These are phyloP conservation scores for Aix galericulata DNA, from an alignment of 2,113 vertebrate genomes.

Conservation along the genomic window DNA sequence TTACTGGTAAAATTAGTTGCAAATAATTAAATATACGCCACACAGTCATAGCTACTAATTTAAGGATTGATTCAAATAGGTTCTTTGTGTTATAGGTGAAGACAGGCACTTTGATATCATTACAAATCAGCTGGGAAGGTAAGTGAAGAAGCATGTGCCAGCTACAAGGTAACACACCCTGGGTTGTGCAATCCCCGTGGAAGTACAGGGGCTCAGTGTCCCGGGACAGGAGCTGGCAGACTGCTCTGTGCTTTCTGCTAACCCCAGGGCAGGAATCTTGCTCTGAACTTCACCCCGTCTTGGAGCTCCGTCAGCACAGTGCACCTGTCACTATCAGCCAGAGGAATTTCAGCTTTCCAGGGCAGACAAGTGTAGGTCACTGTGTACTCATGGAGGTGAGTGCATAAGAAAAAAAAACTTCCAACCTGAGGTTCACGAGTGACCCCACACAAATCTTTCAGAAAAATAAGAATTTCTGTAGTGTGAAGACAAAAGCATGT, in stretches of 20 bases:
- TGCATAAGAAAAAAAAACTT: neutral
- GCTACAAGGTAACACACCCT: neutral
- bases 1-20: neutral
- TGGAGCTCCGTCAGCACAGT: neutral
- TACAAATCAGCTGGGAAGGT: neutral
- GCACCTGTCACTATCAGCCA: constrained; percentile 10
- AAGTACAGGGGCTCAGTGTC: neutral
- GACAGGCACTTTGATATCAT: neutral
- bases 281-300: neutral
- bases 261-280: neutral
- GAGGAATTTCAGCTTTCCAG: constrained; percentile 16
- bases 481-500: constrained; percentile 2
- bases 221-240: neutral
- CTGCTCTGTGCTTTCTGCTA: neutral
- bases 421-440: neutral
- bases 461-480: constrained; percentile 11
- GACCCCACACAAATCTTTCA: neutral
- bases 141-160: neutral
- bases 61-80: neutral
- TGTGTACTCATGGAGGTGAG: neutral
- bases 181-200: neutral
- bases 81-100: neutral
- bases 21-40: neutral
- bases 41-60: neutral
- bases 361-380: neutral